Percentiles rank a stretch among this genome's conserved stretches.
Evolutionary conservation across 2,113 vertebrate genomes (phyloP).

Genomic region (Chascanopsetta lugubris): DNA sequence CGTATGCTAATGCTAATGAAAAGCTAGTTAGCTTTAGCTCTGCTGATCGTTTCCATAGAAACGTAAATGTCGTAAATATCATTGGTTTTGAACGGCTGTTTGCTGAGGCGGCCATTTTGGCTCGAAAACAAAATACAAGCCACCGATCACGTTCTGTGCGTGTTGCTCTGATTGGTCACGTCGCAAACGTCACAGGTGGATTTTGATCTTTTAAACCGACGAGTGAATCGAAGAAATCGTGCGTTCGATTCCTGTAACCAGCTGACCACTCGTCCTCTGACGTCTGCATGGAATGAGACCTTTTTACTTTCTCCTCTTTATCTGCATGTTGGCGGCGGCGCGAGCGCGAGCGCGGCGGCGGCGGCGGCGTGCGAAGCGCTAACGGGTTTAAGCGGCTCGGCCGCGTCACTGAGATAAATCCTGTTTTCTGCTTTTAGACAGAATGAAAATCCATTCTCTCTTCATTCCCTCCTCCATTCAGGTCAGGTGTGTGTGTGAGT

Average conservation of each 20-base stretch:
- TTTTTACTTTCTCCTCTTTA: conserved; percentile 25
- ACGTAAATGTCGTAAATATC: background rate
- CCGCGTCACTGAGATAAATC: conserved; percentile 48
- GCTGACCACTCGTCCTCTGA: conserved; percentile 43
- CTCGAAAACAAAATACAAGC: no score
- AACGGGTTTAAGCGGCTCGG: conserved; percentile 54
- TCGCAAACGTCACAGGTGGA: background rate
- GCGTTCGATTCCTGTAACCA: conserved; percentile 45
- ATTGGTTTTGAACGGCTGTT: background rate
- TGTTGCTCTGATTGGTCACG: no score
- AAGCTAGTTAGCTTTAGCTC: no score
- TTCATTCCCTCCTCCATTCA: conserved; percentile 22
- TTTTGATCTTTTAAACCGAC: background rate
- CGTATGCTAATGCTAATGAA: no score
- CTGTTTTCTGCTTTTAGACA: conserved; percentile 50
- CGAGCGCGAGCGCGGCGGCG: conserved; percentile 55
- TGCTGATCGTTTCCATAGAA: background rate
- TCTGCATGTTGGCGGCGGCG: conserved; percentile 19
- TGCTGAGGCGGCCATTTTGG: no score
- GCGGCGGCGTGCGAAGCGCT: conserved; percentile 47
- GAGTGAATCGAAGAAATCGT: conserved; percentile 29
- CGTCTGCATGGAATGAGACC: conserved; percentile 33
- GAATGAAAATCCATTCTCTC: conserved; percentile 14
- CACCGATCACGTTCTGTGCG: no score
- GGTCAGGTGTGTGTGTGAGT: no score